These are phyloP conservation scores for Tinea trinotella DNA, from an alignment of 2,888 invertebrate species.

Conservation along the genomic window DNA sequence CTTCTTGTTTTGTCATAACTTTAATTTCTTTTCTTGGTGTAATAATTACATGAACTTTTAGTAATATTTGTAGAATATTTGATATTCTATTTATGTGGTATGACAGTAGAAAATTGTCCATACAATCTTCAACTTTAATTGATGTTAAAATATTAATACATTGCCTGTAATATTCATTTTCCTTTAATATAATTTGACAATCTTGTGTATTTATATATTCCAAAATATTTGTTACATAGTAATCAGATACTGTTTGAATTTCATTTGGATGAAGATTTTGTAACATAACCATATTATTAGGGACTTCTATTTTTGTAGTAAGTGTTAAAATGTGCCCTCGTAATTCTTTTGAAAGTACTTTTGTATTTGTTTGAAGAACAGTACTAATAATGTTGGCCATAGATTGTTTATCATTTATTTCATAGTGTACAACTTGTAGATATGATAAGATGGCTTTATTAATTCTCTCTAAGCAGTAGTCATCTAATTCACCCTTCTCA, in stretches of 20 bases:
- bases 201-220: neutral
- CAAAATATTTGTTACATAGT: constrained; percentile 7
- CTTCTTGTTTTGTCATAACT: constrained; percentile 12
- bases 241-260: constrained; percentile 36
- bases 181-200: constrained; percentile 22
- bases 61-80: constrained; percentile 39
- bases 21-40: constrained; percentile 22
- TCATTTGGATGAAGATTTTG: constrained; percentile 37
- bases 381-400: constrained; percentile 38
- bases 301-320: constrained; percentile 35
- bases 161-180: constrained; percentile 44
- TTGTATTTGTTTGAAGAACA: constrained; percentile 34
- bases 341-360: constrained; percentile 39
- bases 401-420: constrained; percentile 27
- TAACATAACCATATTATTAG: constrained; percentile 36
- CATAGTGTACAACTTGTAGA: constrained; percentile 28
- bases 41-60: constrained; percentile 29
- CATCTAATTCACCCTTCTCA: constrained; percentile 44
- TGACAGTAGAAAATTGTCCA: constrained; percentile 37
- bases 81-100: constrained; percentile 41
- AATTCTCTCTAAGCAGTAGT: constrained; percentile 34
- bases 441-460: constrained; percentile 35
- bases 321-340: constrained; percentile 42
- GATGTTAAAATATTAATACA: constrained; percentile 34
- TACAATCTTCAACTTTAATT: constrained; percentile 34